Evolutionary conservation across 2,113 vertebrate genomes (phyloP), one percentile per base, ranked within the genome.

Genomic region (Oenanthe oenanthe): DNA sequence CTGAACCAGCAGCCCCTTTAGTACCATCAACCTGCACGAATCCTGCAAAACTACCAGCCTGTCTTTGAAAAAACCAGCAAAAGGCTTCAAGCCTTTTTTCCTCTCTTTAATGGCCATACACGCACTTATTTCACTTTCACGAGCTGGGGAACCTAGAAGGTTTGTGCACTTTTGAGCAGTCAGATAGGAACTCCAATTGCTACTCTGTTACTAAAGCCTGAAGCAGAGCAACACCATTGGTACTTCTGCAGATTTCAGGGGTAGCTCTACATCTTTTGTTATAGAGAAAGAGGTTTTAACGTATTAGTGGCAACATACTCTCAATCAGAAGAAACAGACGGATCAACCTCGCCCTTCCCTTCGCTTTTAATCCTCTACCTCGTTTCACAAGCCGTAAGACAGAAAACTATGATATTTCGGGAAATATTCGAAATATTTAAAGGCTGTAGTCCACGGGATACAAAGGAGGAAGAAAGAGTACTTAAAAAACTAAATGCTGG

Each of bases 121-220:
- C 17, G 20, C 7, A 0, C 24, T 51, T 17, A 22, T 16, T 54
- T 17, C 13, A 3, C 36, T 65, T 61, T 10, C 7, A 31, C 12
- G 5, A 38, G 12, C 1, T 2, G 10, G 32, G 6, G 21, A 10
- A 14, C 0, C 2, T 2, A 9, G 14, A 4, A 25, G 24, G n/a
- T 31, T 12, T 36, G n/a, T 5, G 9, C n/a, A 17, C 32, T 85
- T 74, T 0, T 0, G 54, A 70, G 54, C 32, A 13, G 9, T 43
- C 29, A 43, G 63, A 80, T 25, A 51, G 28, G 15, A 84, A 62
- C 67, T 66, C 24, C 38, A 38, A 5, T 2, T 31, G 48, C 53
- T 32, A 56, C 7, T 8, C 24, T 25, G 48, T 28, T 71, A 54
- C 20, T 42, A 63, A 62, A 72, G 32, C 13, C 19, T 25, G 34